Percentiles rank a stretch among this genome's conserved stretches.
Conservation (phyloP, 2,113 vertebrate genomes). For the Salvelinus alpinus region DNA sequence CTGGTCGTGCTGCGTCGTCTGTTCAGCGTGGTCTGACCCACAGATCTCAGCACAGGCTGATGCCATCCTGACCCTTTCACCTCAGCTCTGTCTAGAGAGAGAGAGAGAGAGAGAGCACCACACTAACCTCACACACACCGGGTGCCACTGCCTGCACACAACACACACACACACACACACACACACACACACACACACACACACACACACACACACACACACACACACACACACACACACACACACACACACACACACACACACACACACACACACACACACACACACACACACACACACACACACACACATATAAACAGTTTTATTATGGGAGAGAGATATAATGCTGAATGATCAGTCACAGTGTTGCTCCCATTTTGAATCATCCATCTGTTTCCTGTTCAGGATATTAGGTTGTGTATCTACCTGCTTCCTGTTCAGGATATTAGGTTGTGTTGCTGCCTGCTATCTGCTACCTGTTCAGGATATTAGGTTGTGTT, state of each 20-base stretch:
- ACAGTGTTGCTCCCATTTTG: background rate
- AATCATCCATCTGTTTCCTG: background rate
- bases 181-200: no score
- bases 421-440: no score
- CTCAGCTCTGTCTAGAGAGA: constrained; percentile 2
- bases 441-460: no score
- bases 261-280: no score
- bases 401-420: background rate
- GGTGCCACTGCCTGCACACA: constrained; percentile 2
- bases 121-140: constrained; percentile 11
- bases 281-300: no score
- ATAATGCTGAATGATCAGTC: background rate
- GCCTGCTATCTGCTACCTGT: no score
- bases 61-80: constrained; percentile 83
- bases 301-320: no score
- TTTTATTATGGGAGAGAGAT: background rate
- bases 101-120: constrained; percentile 14
- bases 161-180: constrained; percentile 21
- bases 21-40: constrained; percentile 77
- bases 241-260: no score
- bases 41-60: constrained; percentile 84
- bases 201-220: no score
- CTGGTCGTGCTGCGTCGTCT: constrained; percentile 74
- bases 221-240: no score
- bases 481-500: no score